phyloP scores from a whole-genome alignment of 2,113 vertebrate species.

The Oncorhynchus mykiss region DNA sequence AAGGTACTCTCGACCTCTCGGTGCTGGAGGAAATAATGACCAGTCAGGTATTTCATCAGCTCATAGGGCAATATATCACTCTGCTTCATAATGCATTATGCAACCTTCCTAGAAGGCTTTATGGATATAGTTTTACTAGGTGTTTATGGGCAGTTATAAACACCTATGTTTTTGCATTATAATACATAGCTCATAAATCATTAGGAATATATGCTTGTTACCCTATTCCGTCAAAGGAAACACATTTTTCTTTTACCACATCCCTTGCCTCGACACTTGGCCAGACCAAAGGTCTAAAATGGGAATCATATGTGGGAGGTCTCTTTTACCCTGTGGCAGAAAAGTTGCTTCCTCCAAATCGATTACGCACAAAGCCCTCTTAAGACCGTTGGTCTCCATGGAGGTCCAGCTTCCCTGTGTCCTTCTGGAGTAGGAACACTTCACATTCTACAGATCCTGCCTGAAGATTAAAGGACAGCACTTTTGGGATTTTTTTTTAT shows the following conservation, averaged over 20 bases:
- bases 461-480: neutral
- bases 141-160: too few species aligned
- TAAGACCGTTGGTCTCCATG: neutral
- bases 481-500: neutral
- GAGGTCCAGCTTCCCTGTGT: neutral
- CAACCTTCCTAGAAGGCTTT: too few species aligned
- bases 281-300: neutral
- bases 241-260: neutral
- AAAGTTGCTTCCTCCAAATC: neutral
- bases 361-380: too few species aligned
- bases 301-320: neutral
- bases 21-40: too few species aligned
- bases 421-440: neutral
- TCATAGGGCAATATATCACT: too few species aligned
- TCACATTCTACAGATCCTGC: neutral
- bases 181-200: too few species aligned
- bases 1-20: too few species aligned
- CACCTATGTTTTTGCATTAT: too few species aligned
- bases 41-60: too few species aligned
- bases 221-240: neutral
- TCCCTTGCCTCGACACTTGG: neutral
- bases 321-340: neutral
- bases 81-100: too few species aligned
- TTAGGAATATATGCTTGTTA: too few species aligned
- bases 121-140: too few species aligned